Evolutionary conservation across 2,113 vertebrate species (phyloP).

Genomic region (Chamaetylas fuelleborni): DNA sequence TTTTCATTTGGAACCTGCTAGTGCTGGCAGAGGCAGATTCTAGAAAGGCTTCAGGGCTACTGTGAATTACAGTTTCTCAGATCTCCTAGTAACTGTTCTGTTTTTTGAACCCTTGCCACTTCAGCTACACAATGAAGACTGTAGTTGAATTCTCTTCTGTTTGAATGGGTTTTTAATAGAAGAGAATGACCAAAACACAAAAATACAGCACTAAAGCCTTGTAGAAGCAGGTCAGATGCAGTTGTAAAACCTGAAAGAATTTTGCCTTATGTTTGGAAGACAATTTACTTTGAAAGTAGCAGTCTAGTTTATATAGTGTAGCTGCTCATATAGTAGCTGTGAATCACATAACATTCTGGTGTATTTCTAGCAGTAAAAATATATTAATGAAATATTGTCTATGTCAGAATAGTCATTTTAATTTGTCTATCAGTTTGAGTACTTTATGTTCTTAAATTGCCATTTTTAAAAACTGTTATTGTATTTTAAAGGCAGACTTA

Average conservation of each 20-base stretch:
- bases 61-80: neutral
- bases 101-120: neutral
- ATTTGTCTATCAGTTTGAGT: neutral
- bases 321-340: neutral
- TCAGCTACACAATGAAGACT: neutral
- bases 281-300: neutral
- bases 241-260: neutral
- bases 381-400: neutral
- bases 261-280: neutral
- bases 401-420: neutral
- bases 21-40: neutral
- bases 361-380: neutral
- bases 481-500: neutral
- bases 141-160: neutral
- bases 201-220: neutral
- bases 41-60: neutral
- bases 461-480: neutral
- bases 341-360: neutral
- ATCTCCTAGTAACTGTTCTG: neutral
- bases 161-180: neutral
- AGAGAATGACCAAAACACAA: neutral
- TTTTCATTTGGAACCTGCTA: neutral
- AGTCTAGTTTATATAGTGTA: neutral
- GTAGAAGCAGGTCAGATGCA: neutral
- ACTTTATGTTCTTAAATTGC: neutral